Conservation (phyloP, 2,888 invertebrate genomes). For the Protonemura montana region DNA sequence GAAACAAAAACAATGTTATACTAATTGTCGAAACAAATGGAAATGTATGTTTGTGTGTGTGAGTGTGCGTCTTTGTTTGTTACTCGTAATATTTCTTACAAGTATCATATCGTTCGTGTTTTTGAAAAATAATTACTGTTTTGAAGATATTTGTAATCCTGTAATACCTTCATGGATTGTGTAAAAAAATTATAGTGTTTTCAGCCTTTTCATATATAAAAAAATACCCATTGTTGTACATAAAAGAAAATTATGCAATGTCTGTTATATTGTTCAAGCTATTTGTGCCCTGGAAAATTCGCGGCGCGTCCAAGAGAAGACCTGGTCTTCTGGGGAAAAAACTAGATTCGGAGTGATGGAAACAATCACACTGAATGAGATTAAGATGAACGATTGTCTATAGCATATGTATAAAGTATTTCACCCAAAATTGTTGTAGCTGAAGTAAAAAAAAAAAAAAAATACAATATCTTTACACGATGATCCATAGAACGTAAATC, state of each 20-base stretch:
- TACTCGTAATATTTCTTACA: background rate
- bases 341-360: background rate
- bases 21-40: background rate
- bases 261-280: background rate
- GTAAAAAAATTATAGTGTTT: constrained; percentile 1
- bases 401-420: background rate
- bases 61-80: background rate
- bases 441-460: background rate
- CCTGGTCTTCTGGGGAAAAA: background rate
- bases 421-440: constrained; percentile 12
- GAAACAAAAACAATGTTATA: background rate
- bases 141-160: constrained; percentile 36
- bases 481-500: background rate
- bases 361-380: background rate
- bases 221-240: constrained; percentile 18
- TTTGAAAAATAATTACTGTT: constrained; percentile 31
- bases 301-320: background rate
- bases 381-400: background rate
- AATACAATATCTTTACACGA: background rate
- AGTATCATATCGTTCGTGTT: constrained; percentile 39
- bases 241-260: background rate
- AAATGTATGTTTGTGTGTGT: background rate
- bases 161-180: constrained; percentile 20
- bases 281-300: background rate
- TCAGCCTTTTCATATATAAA: background rate